Base-by-base conservation (phyloP, 2,888 invertebrate species). In the Bugula neritina region DNA sequence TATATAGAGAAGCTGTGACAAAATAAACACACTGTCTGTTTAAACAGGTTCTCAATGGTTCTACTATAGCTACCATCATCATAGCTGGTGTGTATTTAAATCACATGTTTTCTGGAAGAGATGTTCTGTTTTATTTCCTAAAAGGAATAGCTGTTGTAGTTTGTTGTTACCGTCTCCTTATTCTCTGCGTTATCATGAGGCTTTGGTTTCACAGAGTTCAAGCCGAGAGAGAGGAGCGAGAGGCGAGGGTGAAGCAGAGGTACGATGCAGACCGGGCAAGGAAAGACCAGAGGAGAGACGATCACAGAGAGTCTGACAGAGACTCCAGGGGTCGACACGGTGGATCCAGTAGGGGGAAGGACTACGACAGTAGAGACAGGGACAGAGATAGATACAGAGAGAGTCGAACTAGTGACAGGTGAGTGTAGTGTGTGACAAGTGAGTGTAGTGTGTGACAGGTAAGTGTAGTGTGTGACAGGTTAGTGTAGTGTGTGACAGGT, bases 221-320 rank as follows among this genome's bases (percentile, higher is more conserved):
- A n/a, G n/a, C n/a, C n/a, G 63, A 63, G 31, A 25, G 27, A 13
- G 29, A 63, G 34, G 63, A 63, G 31, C 2, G 63, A n/a, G 63
- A 63, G 31, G 27, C 3, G 63, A 63, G 63, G 31, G 13, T 29
- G n/a, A 63, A 63, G n/a, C 29, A 63, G 34, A 63, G 63, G 63
- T 3, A 31, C 31, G 63, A 63, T 5, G 23, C 21, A 25, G 63
- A 63, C 3, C 27, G 25, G 2, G 3, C 31, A 3, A 63, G 63
- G 31, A 27, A 31, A 34, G 13, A 13, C 10, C 63, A 43, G 5
- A 5, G 43, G 5, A 43, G 43, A 17, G 43, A 43, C 17, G n/a
- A n/a, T n/a, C n/a, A n/a, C n/a, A n/a, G n/a, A n/a, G n/a, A n/a
- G n/a, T n/a, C n/a, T n/a, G 43, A 43, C 43, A 43, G 43, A 43